Conservation (phyloP, 1,140 invertebrate species). For the Drosophila seguyi region DNA sequence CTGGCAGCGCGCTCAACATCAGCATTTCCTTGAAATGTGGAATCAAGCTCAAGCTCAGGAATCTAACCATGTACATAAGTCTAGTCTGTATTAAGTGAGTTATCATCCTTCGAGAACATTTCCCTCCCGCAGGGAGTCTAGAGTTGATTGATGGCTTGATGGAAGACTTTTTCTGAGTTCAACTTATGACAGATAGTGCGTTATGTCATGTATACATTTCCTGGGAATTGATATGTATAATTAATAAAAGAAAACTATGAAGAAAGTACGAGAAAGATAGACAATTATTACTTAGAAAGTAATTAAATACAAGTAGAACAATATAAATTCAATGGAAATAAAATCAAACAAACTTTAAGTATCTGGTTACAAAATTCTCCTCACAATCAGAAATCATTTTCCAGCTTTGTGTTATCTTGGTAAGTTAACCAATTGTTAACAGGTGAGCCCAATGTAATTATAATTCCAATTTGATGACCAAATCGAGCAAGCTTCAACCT, state of each 20-base stretch:
- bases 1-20: not conserved
- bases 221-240: not conserved
- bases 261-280: not conserved
- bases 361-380: too few relatives aligned
- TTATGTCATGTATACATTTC: not conserved
- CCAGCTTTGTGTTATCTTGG: not conserved
- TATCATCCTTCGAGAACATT: not conserved
- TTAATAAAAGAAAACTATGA: not conserved
- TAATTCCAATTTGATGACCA: constrained; percentile 22
- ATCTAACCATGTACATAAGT: not conserved
- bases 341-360: not conserved
- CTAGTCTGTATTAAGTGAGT: constrained; percentile 2
- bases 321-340: not conserved
- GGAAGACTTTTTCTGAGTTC: not conserved
- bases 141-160: constrained; percentile 26
- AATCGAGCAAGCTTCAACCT: constrained; percentile 10
- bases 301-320: not conserved
- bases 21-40: constrained; percentile 2
- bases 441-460: not conserved
- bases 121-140: not conserved
- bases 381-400: not conserved
- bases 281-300: too few relatives aligned
- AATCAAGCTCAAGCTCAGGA: not conserved
- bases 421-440: constrained; percentile 9
- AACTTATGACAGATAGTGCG: constrained; percentile 39